Conservation (phyloP, 2,797 vertebrate genomes). For the Cossypha polioptera region DNA sequence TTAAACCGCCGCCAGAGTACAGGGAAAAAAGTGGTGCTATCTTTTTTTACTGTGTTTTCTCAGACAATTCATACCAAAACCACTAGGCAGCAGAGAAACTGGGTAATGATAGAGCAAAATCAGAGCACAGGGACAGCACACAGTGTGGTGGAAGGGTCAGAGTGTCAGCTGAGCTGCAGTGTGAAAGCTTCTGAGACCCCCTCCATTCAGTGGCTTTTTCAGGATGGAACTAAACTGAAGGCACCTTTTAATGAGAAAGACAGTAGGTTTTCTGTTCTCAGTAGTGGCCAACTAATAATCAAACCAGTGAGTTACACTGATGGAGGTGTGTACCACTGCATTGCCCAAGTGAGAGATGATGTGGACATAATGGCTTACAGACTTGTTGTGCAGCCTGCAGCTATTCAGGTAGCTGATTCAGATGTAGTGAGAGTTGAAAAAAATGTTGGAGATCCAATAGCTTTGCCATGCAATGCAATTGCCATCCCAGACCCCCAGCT, state of each 20-base stretch:
- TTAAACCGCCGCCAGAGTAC: conserved; percentile 86
- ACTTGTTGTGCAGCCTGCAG: conserved; percentile 80
- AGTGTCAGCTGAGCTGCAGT: conserved; percentile 77
- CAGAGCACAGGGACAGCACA: conserved; percentile 57
- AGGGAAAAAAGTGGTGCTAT: conserved; percentile 78
- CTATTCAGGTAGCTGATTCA: conserved; percentile 64
- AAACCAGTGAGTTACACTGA: conserved; percentile 73
- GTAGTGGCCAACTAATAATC: conserved; percentile 78
- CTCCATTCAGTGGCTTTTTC: conserved; percentile 81
- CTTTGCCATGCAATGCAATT: conserved; percentile 76
- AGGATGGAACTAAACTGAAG: conserved; percentile 79
- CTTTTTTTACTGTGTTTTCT: conserved; percentile 72
- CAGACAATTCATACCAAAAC: conserved; percentile 70
- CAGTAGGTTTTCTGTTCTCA: conserved; percentile 77
- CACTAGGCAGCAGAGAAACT: conserved; percentile 67
- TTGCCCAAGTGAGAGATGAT: conserved; percentile 80
- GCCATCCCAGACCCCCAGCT: conserved; percentile 84
- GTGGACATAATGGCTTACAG: conserved; percentile 72
- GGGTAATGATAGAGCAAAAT: conserved; percentile 85
- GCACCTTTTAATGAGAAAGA: conserved; percentile 72
- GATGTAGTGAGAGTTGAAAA: conserved; percentile 66
- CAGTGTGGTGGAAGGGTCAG: conserved; percentile 74
- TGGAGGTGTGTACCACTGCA: conserved; percentile 85
- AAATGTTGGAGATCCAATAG: conserved; percentile 73
- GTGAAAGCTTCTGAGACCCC: conserved; percentile 82